Base-by-base conservation (phyloP, 2,888 invertebrate genomes). In the Ariolimax columbianus region DNA sequence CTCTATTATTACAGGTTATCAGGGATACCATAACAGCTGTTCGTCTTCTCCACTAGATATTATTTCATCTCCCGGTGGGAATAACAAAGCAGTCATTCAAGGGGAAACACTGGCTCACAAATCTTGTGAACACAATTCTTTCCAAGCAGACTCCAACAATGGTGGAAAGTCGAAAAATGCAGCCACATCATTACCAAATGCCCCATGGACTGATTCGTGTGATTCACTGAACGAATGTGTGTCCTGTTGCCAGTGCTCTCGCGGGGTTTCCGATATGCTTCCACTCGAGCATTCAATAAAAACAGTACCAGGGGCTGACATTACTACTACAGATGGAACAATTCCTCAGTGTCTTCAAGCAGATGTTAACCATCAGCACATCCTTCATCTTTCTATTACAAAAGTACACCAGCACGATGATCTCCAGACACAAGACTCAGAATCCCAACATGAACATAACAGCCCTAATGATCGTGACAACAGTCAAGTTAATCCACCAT, bases 101-200 rank as follows among this genome's bases (percentile, higher is more conserved):
- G 38, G 7, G 19, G 51, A 23, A 17, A 11, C 51, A 6, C 23
- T 43, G 7, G 26, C 23, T 68, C 51, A 7, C 59, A 75, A 40
- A 68, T 86, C 66, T 19, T 83, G 82, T n/a, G 83, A 86, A 17
- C 84, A 83, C 33, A 82, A 90, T 3, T 90, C 90, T 88, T 89
- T 89, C 78, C 90, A 89, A 0, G 91, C 91, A 73, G 90, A 90
- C 7, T 90, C 90, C 84, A 90, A 88, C 73, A 90, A 90, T 1
- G 90, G 89, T 83, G 89, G 88, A 77, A 89, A 89, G 0, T 77
- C 89, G 72, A 90, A 89, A 66, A 88, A 89, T 30, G 89, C 90
- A 7, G 87, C 89, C 26, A 90, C 89, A 38, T 40, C 36, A 26
- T 51, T 38, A 30, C 26, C 17, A n/a, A 36, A 47, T 11, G 19